These are phyloP conservation scores for Eurois occulta DNA, from an alignment of 2,888 invertebrate species.

Conservation along the genomic window DNA sequence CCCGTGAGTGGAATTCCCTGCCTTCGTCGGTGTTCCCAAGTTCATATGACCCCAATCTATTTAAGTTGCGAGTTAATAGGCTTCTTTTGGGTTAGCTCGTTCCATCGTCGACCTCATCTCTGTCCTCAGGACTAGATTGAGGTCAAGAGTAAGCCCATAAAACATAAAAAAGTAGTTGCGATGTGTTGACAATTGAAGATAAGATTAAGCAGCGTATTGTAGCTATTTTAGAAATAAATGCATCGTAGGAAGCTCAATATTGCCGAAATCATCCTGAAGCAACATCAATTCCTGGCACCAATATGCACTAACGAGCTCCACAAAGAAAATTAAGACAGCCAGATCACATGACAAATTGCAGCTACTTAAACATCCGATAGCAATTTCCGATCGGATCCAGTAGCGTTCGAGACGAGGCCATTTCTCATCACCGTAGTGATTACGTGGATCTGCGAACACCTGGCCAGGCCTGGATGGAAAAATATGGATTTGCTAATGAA, in stretches of 20 bases:
- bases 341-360: conserved; percentile 65
- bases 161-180: too few relatives aligned
- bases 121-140: too few relatives aligned
- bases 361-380: conserved; percentile 66
- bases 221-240: too few relatives aligned
- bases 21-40: too few relatives aligned
- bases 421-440: conserved; percentile 75
- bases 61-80: too few relatives aligned
- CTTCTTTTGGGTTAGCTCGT: too few relatives aligned
- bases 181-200: too few relatives aligned
- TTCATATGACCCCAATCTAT: too few relatives aligned
- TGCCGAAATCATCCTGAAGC: not conserved
- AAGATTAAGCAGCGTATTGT: too few relatives aligned
- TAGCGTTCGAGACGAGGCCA: conserved; percentile 67
- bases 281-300: not conserved
- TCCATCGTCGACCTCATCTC: too few relatives aligned
- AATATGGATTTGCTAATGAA: conserved; percentile 82
- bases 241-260: not conserved
- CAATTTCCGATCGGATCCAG: conserved; percentile 73
- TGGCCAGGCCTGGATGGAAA: conserved; percentile 71
- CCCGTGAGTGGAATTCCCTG: too few relatives aligned
- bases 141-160: too few relatives aligned
- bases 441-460: conserved; percentile 70
- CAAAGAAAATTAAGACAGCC: conserved; percentile 59
- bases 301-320: conserved; percentile 35